Evolutionary conservation across 1,140 invertebrate genomes (phyloP).

Genomic region (Ips nitidus): DNA sequence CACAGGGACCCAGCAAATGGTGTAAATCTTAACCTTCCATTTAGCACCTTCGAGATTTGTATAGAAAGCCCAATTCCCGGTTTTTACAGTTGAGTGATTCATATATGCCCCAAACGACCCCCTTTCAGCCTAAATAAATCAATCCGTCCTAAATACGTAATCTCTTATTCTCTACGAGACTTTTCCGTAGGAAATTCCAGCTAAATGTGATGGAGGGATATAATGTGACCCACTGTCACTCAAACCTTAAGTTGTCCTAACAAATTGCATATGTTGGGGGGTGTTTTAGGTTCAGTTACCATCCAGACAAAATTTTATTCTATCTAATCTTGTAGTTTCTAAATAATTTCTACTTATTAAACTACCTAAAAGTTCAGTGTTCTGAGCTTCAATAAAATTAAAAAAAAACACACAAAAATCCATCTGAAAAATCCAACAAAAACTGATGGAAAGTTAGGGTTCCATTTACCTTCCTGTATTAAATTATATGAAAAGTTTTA

Average conservation of each 20-base stretch:
- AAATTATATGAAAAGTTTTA: conserved; percentile 12
- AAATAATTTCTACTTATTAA: too few relatives aligned
- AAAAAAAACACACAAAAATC: conserved; percentile 2
- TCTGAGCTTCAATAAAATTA: background rate
- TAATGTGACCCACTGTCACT: too few relatives aligned
- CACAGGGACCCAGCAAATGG: conserved; percentile 12
- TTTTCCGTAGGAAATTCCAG: conserved; percentile 16
- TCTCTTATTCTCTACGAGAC: conserved; percentile 19
- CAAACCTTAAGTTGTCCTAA: too few relatives aligned
- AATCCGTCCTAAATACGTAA: conserved; percentile 29
- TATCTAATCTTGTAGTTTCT: too few relatives aligned
- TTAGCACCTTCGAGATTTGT: conserved; percentile 29
- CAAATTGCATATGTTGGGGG: too few relatives aligned
- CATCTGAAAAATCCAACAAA: too few relatives aligned
- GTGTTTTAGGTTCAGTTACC: too few relatives aligned
- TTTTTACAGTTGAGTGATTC: conserved; percentile 28
- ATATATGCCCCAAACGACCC: conserved; percentile 19
- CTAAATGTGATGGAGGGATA: background rate
- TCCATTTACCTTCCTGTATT: conserved; percentile 13
- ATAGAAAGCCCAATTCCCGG: conserved; percentile 23
- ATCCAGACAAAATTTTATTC: too few relatives aligned
- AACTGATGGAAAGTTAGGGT: background rate
- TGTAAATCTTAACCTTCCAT: conserved; percentile 32
- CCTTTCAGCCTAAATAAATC: conserved; percentile 31
- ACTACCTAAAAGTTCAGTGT: too few relatives aligned